These are phyloP conservation scores for Corydoras maculifer DNA, from an alignment of 2,113 vertebrate species.

Conservation along the genomic window DNA sequence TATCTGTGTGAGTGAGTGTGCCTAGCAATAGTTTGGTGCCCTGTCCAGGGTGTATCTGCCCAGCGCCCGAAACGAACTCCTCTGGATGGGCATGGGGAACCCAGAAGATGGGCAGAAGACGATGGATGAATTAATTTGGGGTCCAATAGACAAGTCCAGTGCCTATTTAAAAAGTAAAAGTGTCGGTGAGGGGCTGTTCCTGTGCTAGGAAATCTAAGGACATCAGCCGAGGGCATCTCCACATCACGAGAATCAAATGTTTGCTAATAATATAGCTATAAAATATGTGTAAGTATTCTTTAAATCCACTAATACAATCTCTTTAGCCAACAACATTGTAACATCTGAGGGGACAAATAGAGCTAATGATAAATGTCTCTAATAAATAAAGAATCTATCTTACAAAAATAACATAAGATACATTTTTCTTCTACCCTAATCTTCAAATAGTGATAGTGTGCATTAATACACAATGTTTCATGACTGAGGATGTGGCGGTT, in stretches of 20 bases:
- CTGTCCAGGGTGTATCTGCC: too few species aligned
- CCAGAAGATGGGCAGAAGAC: too few species aligned
- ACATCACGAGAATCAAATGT: not conserved
- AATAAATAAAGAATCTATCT: constrained; percentile 33
- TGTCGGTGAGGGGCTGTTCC: not conserved
- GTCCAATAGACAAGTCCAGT: too few species aligned
- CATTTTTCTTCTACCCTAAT: constrained; percentile 11
- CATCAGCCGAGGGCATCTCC: constrained; percentile 18
- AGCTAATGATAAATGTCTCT: constrained; percentile 31
- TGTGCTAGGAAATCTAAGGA: constrained; percentile 19
- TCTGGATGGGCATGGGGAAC: too few species aligned
- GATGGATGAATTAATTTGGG: too few species aligned
- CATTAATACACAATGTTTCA: not conserved
- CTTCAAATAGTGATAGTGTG: constrained; percentile 16
- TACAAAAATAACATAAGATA: constrained; percentile 44
- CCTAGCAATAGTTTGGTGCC: too few species aligned
- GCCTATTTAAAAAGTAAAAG: too few species aligned
- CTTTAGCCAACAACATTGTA: constrained; percentile 29
- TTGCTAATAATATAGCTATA: constrained; percentile 3
- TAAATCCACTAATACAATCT: constrained; percentile 32
- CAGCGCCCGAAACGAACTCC: too few species aligned
- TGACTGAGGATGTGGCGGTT: constrained; percentile 4
- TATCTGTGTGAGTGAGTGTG: too few species aligned
- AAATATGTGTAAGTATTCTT: constrained; percentile 35
- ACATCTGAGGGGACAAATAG: constrained; percentile 28